Evolutionary conservation across 2,113 vertebrate genomes (phyloP).

Genomic region (Leucosticte australis): DNA sequence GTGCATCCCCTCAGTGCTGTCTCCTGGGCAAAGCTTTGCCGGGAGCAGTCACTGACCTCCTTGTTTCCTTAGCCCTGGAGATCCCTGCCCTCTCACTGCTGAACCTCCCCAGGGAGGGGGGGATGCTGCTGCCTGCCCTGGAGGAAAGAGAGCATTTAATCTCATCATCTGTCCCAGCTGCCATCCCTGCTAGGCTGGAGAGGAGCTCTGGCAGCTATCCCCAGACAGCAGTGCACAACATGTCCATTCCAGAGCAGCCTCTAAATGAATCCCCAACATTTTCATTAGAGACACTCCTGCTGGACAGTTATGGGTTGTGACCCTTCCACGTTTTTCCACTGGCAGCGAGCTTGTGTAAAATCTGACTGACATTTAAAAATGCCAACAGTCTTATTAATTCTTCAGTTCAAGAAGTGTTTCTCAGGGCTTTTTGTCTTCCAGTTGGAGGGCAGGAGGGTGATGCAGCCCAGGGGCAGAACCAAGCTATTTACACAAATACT

Average conservation of each 20-base stretch:
- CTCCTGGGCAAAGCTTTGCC: background rate
- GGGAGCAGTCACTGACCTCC: background rate
- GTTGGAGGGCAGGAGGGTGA: background rate
- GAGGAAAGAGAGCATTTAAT: slow-evolving; percentile 18
- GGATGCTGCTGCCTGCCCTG: background rate
- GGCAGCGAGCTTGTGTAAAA: slow-evolving; percentile 21
- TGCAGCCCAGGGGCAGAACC: background rate
- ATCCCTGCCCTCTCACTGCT: background rate
- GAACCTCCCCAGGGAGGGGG: background rate
- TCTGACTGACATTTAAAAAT: slow-evolving; percentile 59
- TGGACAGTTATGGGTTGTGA: background rate
- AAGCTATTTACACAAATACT: background rate
- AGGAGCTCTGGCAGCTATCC: background rate
- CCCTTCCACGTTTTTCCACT: background rate
- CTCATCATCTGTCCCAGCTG: slow-evolving; percentile 27
- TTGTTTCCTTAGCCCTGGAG: background rate
- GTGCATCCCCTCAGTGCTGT: background rate
- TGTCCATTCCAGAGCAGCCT: background rate
- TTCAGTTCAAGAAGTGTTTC: slow-evolving; percentile 14
- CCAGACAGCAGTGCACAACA: background rate
- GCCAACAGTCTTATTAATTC: slow-evolving; percentile 53
- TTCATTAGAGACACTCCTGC: slow-evolving; percentile 25
- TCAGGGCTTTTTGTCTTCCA: background rate
- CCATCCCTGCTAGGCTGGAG: background rate
- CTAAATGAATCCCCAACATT: slow-evolving; percentile 26